Conservation (phyloP, 2,797 vertebrate species). For the Cygnus olor region DNA sequence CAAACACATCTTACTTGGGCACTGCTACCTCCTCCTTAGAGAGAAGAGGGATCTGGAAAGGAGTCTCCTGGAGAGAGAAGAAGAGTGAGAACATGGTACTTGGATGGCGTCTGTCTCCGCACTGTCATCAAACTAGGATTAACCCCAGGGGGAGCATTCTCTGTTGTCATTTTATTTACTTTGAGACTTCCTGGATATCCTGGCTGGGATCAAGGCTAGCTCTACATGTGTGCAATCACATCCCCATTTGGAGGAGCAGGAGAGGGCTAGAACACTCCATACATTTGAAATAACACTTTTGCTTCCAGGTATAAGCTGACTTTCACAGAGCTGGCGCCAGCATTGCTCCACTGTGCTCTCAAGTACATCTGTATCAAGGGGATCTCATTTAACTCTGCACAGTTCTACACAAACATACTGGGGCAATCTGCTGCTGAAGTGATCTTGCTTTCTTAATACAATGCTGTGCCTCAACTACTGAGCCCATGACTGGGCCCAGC, state of each 20-base stretch:
- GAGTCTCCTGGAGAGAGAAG: background rate
- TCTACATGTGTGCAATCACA: background rate
- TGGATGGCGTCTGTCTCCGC: background rate
- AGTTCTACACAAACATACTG: background rate
- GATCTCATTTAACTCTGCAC: background rate
- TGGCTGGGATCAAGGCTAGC: background rate
- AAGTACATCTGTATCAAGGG: background rate
- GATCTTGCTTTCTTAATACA: background rate
- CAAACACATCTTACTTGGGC: background rate
- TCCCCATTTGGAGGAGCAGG: background rate
- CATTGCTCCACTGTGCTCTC: background rate
- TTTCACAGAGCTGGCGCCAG: background rate
- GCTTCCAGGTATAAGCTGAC: background rate
- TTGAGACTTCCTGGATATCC: background rate
- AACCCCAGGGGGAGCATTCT: background rate
- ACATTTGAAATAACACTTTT: background rate
- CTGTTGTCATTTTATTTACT: background rate
- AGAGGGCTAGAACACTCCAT: background rate
- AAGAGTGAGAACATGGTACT: background rate
- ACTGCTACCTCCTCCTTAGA: background rate
- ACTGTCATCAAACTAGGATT: background rate
- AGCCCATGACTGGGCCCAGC: background rate
- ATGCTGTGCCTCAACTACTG: background rate
- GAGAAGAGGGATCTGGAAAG: background rate
- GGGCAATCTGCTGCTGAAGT: background rate